phyloP scores from a whole-genome alignment of 2,797 vertebrate species.

The Enteromius trimaculatus region DNA sequence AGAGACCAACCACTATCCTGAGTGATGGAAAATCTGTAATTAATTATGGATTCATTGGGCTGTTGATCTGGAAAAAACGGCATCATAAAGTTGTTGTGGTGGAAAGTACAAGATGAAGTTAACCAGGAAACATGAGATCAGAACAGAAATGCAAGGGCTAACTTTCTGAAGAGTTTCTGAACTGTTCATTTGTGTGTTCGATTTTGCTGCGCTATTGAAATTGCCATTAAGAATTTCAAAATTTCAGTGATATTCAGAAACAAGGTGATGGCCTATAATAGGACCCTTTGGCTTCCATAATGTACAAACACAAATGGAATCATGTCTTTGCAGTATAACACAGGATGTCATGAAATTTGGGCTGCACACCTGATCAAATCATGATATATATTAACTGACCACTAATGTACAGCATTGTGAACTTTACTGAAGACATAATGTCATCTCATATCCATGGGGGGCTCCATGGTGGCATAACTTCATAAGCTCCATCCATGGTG shows the following conservation, averaged over 20 bases:
- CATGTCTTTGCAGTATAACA: no score
- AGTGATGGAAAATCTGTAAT: constrained; percentile 50
- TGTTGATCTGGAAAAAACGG: constrained; percentile 33
- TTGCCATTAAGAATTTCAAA: no score
- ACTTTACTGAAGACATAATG: neutral
- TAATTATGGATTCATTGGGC: constrained; percentile 43
- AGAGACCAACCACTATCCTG: constrained; percentile 20
- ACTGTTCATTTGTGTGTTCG: neutral
- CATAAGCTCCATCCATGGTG: neutral
- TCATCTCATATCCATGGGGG: constrained; percentile 11
- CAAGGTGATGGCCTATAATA: neutral
- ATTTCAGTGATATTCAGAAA: neutral
- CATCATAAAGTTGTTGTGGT: constrained; percentile 37
- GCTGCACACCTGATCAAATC: neutral
- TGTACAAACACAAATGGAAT: neutral
- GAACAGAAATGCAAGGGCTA: constrained; percentile 1
- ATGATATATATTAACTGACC: neutral
- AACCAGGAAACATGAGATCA: constrained; percentile 30
- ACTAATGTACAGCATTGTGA: neutral
- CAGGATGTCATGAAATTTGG: neutral
- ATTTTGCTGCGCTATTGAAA: neutral
- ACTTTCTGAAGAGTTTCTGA: constrained; percentile 4
- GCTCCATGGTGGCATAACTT: neutral
- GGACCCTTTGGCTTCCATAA: neutral
- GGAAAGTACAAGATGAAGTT: constrained; percentile 44